Conservation (phyloP, 2,113 vertebrate genomes). For the Connochaetes taurinus region DNA sequence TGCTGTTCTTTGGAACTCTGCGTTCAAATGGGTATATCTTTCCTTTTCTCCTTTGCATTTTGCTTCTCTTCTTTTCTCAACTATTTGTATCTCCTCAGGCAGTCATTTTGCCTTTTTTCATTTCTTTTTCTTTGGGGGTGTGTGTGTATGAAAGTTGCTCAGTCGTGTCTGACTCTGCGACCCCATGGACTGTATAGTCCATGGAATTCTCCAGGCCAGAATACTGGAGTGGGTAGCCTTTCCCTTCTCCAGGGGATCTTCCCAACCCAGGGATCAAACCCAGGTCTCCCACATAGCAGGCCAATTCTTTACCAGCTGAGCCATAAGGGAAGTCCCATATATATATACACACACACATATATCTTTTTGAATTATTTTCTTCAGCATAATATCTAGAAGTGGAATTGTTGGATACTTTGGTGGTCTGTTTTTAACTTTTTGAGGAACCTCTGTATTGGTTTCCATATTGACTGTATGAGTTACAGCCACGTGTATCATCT, state of each 20-base stretch:
- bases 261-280: neutral
- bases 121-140: neutral
- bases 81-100: neutral
- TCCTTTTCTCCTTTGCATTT: neutral
- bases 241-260: neutral
- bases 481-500: neutral
- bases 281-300: neutral
- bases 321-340: neutral
- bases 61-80: neutral
- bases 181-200: neutral
- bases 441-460: neutral
- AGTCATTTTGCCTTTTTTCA: neutral
- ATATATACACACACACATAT: rapidly evolving
- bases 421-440: neutral
- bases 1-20: neutral
- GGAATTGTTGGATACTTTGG: neutral
- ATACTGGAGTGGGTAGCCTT: neutral
- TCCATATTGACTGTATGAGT: neutral
- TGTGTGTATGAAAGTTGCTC: neutral
- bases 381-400: neutral
- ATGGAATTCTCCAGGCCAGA: neutral
- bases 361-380: neutral
- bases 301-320: neutral
- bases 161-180: neutral
- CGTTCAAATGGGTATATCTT: neutral